Evolutionary conservation across 2,888 invertebrate species (phyloP).

Genomic region (Idaea aversata): DNA sequence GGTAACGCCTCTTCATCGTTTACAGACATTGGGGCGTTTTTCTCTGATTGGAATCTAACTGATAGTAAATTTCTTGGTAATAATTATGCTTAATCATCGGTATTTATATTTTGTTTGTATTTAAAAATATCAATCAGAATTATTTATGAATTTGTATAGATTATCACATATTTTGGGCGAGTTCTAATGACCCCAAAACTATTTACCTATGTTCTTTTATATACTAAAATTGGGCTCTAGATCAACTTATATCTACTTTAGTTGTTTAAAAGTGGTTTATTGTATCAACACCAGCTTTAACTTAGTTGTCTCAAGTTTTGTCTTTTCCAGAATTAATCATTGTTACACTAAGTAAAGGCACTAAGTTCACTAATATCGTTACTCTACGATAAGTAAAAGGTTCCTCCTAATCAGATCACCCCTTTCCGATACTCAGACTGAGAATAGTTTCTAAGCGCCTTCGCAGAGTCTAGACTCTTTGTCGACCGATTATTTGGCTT

Average conservation of each 20-base stretch:
- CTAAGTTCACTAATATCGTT: slow-evolving; percentile 55
- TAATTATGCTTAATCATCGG: background rate
- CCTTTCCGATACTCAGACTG: slow-evolving; percentile 43
- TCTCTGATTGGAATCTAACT: slow-evolving; percentile 41
- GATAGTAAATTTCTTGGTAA: slow-evolving; percentile 36
- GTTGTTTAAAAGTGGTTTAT: no score
- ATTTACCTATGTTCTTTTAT: no score
- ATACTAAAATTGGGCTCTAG: no score
- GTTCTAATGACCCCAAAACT: no score
- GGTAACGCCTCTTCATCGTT: slow-evolving; percentile 64
- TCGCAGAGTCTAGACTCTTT: background rate
- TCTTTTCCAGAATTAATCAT: background rate
- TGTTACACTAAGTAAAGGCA: slow-evolving; percentile 33
- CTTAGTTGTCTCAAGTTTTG: no score
- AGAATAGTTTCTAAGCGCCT: slow-evolving; percentile 35
- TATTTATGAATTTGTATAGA: background rate
- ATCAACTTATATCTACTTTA: no score
- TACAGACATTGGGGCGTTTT: slow-evolving; percentile 41
- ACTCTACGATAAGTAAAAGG: slow-evolving; percentile 51
- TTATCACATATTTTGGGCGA: background rate
- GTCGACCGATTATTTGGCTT: background rate
- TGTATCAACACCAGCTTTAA: no score
- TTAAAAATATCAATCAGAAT: background rate
- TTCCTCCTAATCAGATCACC: slow-evolving; percentile 50
- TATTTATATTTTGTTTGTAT: slow-evolving; percentile 20